A percentile compares a stretch with the other conserved stretches of the same genome.
These are phyloP conservation scores for Apteryx mantelli DNA, from an alignment of 2,113 vertebrate species.

Conservation along the genomic window DNA sequence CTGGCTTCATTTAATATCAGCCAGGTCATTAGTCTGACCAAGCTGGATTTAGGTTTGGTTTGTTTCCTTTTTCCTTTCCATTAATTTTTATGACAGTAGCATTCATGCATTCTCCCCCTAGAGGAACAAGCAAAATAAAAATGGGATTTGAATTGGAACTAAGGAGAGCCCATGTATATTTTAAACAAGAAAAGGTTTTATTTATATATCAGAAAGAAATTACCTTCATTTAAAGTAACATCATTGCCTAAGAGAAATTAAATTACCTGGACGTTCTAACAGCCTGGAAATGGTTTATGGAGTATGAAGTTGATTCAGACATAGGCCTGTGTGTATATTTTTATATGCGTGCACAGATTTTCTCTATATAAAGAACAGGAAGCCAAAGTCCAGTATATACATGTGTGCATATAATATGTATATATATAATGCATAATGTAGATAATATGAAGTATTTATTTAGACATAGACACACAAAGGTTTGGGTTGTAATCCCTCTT, in stretches of 20 bases:
- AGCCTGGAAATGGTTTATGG: neutral
- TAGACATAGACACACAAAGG: neutral
- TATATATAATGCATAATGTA: neutral
- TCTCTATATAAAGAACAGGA: neutral
- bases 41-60: slow-evolving; percentile 25
- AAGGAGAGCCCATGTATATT: neutral
- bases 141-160: neutral
- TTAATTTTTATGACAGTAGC: slow-evolving; percentile 64
- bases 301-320: neutral
- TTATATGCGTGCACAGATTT: neutral
- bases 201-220: neutral
- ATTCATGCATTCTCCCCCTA: slow-evolving; percentile 26
- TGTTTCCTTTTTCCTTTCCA: slow-evolving; percentile 59
- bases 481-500: neutral
- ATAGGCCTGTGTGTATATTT: neutral
- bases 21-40: slow-evolving; percentile 38
- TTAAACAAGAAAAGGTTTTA: neutral
- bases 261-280: neutral
- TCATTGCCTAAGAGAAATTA: neutral
- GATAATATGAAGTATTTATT: neutral
- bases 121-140: slow-evolving; percentile 45
- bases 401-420: neutral
- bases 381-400: neutral
- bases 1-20: slow-evolving; percentile 41
- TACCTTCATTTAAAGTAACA: neutral